Evolutionary conservation across 2,797 vertebrate species (phyloP), one percentile per base, ranked within the genome.

Genomic region (Hozukius guyotensis): DNA sequence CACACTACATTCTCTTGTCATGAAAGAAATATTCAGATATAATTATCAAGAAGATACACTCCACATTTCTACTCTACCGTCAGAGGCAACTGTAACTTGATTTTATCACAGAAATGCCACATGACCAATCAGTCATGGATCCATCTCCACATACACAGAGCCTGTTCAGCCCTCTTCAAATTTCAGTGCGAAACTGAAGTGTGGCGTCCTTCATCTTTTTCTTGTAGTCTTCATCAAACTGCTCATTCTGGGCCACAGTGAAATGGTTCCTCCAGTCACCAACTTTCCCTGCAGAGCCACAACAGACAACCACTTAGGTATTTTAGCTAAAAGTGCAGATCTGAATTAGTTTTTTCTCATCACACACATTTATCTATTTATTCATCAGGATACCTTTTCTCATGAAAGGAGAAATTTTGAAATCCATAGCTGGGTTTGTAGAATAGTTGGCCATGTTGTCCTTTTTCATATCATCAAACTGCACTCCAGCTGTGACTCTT

Each of bases 381-480:
- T 36, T 36, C 12, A 22, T 62, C 8, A 5, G 10, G 56, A 16
- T 77, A 98, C 97, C 97, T 96, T 98, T 98, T 72, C 96, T 94
- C 96, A 98, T 97, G 88, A 98, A 98, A 4, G 95, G 83, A 10
- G 95, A 97, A 53, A 96, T 52, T 6, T 87, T 77, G 0, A 96
- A 96, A 85, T 98, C 94, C 95, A 98, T 93, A 1, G 94, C 0
- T 0, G 27, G 67, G 0, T 92, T 0, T 3, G 85, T 87, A 16
- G 87, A 96, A 55, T 87, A 80, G 71, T 90, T 91, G 56, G 32
- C 8, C 88, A 87, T 89, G 31, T 63, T 2, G 22, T 93, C 95
- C 27, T 95, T 89, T 85, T 96, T 96, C 97, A 98, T 97, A 52
- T 74, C 36, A 67, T 96, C 93, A 10, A 98, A 98, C 52, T 95